Conservation (phyloP, 2,113 vertebrate genomes). For the Stegastes partitus region DNA sequence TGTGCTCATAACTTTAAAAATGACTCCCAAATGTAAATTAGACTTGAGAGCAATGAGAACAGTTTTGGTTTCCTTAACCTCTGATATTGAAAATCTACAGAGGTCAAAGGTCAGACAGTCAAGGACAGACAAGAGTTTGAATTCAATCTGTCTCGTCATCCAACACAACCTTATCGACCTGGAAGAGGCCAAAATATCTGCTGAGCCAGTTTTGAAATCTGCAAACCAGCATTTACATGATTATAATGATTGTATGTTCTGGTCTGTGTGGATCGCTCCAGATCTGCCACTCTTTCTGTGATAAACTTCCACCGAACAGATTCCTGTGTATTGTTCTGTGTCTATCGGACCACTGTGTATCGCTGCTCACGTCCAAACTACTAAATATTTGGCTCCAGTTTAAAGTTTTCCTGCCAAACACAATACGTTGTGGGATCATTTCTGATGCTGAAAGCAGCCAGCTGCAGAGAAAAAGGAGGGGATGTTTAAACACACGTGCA, state of each 20-base stretch:
- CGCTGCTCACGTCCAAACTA: conserved; percentile 16
- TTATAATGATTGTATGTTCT: too few species aligned
- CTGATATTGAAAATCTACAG: conserved; percentile 2
- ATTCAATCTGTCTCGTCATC: not conserved
- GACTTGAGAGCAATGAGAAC: too few species aligned
- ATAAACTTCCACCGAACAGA: not conserved
- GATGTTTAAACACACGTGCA: not conserved
- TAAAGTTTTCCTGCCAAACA: conserved; percentile 53
- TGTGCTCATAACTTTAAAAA: not conserved
- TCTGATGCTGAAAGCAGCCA: conserved; percentile 45
- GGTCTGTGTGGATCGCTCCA: not conserved
- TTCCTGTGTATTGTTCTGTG: conserved; percentile 11
- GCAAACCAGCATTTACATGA: not conserved
- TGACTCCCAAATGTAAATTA: not conserved
- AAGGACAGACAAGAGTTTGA: conserved; percentile 12
- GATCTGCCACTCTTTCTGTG: not conserved
- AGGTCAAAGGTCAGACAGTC: not conserved
- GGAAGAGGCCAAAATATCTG: not conserved
- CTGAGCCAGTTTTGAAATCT: not conserved
- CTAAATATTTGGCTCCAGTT: conserved; percentile 47
- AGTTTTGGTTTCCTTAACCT: not conserved
- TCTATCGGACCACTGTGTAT: conserved; percentile 4
- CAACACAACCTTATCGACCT: not conserved
- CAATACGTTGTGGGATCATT: conserved; percentile 43
- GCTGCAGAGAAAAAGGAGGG: conserved; percentile 47